Base-by-base conservation (phyloP, 2,797 vertebrate species). In the Ceryle rudis region DNA sequence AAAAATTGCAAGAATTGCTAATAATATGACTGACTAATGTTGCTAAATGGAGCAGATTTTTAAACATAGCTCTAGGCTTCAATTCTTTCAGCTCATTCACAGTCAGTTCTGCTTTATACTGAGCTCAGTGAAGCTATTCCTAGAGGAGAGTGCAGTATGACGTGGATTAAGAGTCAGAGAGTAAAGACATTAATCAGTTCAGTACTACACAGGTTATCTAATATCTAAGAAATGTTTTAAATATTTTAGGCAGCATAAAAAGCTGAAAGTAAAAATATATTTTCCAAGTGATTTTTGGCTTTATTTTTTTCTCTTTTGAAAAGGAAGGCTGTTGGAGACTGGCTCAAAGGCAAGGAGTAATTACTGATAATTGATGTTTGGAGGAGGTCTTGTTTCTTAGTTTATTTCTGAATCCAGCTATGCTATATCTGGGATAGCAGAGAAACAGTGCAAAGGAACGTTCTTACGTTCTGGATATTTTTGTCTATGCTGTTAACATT, bases 41-140 rank as follows among this genome's bases (percentile, higher is more conserved):
- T 95, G 85, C 85, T 93, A 97, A 96, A 95, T 81, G 91, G 80
- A 94, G 92, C 91, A 88, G 72, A 96, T 90, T 94, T 96, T 97
- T 91, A 95, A 96, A 89, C 91, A 86, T 91, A 94, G 91, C 96
- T 95, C 39, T 73, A 91, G 93, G 93, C 93, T 95, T 95, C 85
- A 79, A 31, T 94, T 96, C 82, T 93, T 95, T 95, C 67, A 86
- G 62, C 85, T 96, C 82, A 69, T 95, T 95, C 95, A 84, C 81
- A 91, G 89, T 92, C 77, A 78, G 60, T 61, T 91, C 69, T 93
- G 70, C 81, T 92, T 96, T 79, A 52, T 71, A 75, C 58, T 83
- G 94, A 84, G 85, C 91, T 94, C 89, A 79, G 57, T 91, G 89
- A 93, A 88, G 62, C 89, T 94, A 52, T 88, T 94, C 82, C 82